Base-by-base conservation (phyloP, 2,888 invertebrate species). In the Leptothorax acervorum region DNA sequence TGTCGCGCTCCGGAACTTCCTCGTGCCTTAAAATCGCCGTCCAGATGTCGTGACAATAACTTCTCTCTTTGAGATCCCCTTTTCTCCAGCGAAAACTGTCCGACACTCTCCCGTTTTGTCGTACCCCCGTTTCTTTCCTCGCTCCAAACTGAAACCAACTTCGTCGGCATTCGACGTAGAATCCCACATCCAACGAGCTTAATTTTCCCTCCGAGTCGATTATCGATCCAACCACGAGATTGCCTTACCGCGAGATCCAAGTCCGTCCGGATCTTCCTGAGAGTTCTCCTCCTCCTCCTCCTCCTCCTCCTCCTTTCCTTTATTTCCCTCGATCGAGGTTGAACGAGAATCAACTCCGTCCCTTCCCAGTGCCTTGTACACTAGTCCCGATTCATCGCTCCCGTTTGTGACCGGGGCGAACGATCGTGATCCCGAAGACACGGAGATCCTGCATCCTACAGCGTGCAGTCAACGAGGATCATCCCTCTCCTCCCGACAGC, bases 1-100 rank as follows among this genome's bases (percentile, higher is more conserved):
- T 92, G 92, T 92, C 92, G 92, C 90, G 87, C 65, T 82, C 65
- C 82, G 73, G 82, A 84, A 89, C 76, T 85, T 63, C 85, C 83
- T 79, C 89, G 93, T 93, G 93, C 93, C 93, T 93, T 93, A 92
- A 55, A 90, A 91, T 86, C 90, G 86, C 93, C 93, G 93, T 93
- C 93, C 93, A 92, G 73, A 85, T 23, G 23, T 86, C 79, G 90
- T 90, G 92, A 92, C 91, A 89, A 90, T 90, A 90, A 90, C 55
- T 86, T 68, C 76, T 87, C 76, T 84, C 60, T 79, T 78, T 71
- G 66, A 55, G 48, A 70, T 15, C 12, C 23, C 15, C 1, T 15
- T 53, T 55, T 78, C 48, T 8, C 42, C n/a, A 74, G 4, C 62
- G 65, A 51, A 75, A 75, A 85, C 63, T 55, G 28, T 84, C 82